Percentiles rank a stretch among this genome's conserved stretches.
Evolutionary conservation across 2,113 vertebrate species (phyloP).

Genomic region (Podarcis raffonei): DNA sequence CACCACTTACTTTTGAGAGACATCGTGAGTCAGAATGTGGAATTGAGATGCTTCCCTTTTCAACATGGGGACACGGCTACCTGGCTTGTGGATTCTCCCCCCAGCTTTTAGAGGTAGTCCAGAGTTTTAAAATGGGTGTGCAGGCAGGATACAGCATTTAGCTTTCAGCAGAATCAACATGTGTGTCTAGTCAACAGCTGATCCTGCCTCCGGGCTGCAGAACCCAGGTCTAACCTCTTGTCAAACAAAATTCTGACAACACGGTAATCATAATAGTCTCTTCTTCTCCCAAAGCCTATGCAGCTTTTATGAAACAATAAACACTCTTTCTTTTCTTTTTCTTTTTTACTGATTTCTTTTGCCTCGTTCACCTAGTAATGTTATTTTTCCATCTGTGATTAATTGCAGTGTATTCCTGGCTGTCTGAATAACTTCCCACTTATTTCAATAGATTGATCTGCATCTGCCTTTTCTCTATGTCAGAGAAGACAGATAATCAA

Average conservation of each 20-base stretch:
- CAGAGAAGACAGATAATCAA: conserved; percentile 30
- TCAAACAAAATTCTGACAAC: conserved; percentile 20
- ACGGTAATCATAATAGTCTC: background rate
- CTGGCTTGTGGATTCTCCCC: background rate
- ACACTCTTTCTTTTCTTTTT: rapidly evolving
- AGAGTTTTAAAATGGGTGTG: background rate
- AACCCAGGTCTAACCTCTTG: conserved; percentile 31
- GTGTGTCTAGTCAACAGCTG: background rate
- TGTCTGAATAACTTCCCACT: conserved; percentile 5
- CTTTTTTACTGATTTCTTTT: conserved; percentile 17
- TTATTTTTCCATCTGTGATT: conserved; percentile 6
- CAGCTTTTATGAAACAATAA: conserved; percentile 31
- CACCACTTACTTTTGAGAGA: background rate
- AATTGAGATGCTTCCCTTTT: background rate
- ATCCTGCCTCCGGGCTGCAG: conserved; percentile 9
- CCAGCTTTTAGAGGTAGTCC: background rate
- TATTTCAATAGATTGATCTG: conserved; percentile 11
- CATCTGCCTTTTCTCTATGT: conserved; percentile 43
- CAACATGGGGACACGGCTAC: background rate
- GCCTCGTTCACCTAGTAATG: conserved; percentile 1
- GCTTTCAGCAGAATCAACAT: background rate
- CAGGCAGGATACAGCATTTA: conserved; percentile 2
- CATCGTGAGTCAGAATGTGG: background rate
- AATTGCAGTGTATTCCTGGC: conserved; percentile 7
- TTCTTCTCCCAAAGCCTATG: conserved; percentile 30